A percentile compares a stretch with the other conserved stretches of the same genome.
These are phyloP conservation scores for Anguilla megastoma DNA, from an alignment of 2,797 vertebrate genomes.

Conservation along the genomic window DNA sequence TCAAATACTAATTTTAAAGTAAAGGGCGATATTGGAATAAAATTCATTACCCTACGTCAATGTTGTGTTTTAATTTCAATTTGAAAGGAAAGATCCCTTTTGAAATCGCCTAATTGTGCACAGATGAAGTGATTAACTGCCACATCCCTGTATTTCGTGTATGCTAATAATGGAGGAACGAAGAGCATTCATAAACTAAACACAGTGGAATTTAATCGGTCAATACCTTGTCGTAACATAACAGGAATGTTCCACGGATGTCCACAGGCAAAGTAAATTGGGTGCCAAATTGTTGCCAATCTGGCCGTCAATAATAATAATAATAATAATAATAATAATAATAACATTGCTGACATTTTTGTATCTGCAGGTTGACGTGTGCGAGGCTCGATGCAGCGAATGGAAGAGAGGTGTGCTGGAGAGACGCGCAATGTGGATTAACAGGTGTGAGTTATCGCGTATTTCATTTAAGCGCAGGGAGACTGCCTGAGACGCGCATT, in stretches of 20 bases:
- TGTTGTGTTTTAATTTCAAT: not conserved
- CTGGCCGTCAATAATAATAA: too few species aligned
- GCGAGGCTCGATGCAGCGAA: not conserved
- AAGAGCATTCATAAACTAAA: not conserved
- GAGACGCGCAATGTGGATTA: not conserved
- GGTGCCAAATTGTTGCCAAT: too few species aligned
- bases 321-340: too few species aligned
- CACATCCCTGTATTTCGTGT: not conserved
- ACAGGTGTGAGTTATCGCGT: not conserved
- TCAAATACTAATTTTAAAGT: too few species aligned
- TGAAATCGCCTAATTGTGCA: not conserved
- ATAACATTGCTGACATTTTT: too few species aligned
- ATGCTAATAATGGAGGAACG: not conserved
- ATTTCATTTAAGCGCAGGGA: not conserved
- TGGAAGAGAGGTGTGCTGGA: not conserved
- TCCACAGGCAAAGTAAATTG: too few species aligned
- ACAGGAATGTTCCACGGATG: too few species aligned
- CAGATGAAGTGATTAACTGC: not conserved
- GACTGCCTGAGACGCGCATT: not conserved
- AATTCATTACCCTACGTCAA: not conserved
- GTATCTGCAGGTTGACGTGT: not conserved
- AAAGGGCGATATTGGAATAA: too few species aligned
- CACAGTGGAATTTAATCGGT: too few species aligned
- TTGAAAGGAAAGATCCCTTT: not conserved
- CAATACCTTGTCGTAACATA: too few species aligned